Percentiles rank a stretch among this genome's conserved stretches.
Conservation (phyloP, 1,140 invertebrate genomes). For the Calephelis nemesis region DNA sequence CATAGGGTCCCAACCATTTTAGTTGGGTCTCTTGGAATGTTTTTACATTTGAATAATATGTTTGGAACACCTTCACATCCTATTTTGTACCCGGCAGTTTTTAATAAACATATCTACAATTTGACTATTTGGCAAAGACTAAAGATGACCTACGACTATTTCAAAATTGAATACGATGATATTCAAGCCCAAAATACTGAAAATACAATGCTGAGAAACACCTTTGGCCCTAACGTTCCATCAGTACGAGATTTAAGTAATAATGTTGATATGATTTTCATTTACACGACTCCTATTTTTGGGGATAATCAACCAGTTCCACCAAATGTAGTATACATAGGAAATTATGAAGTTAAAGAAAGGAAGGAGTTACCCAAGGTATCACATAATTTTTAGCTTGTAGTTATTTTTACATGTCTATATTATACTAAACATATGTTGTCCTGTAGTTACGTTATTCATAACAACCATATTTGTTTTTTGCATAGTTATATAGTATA, state of each 20-base stretch:
- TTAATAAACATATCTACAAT: conserved; percentile 22
- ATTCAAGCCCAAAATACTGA: conserved; percentile 7
- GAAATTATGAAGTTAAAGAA: conserved; percentile 17
- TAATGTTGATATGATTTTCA: conserved; percentile 76
- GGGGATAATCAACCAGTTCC: conserved; percentile 55
- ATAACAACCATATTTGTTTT: no score
- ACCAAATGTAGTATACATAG: conserved; percentile 68
- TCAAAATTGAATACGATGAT: background rate
- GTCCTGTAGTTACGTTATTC: no score
- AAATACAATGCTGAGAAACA: conserved; percentile 25
- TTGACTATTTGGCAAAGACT: conserved; percentile 39
- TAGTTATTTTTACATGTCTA: no score
- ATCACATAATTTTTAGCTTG: no score
- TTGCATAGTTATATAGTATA: no score
- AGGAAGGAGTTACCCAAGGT: no score
- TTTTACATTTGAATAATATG: background rate
- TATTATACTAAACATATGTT: no score
- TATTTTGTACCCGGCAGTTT: conserved; percentile 16
- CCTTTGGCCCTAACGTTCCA: conserved; percentile 59
- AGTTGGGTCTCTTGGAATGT: background rate
- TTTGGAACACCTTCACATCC: conserved; percentile 24
- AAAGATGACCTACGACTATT: conserved; percentile 32
- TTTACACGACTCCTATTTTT: conserved; percentile 68
- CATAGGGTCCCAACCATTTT: background rate
- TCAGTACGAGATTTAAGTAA: conserved; percentile 61